A percentile compares a stretch with the other conserved stretches of the same genome.
These are phyloP conservation scores for Onychomys leucogaster DNA, from an alignment of 2,797 vertebrate species.

Conservation along the genomic window DNA sequence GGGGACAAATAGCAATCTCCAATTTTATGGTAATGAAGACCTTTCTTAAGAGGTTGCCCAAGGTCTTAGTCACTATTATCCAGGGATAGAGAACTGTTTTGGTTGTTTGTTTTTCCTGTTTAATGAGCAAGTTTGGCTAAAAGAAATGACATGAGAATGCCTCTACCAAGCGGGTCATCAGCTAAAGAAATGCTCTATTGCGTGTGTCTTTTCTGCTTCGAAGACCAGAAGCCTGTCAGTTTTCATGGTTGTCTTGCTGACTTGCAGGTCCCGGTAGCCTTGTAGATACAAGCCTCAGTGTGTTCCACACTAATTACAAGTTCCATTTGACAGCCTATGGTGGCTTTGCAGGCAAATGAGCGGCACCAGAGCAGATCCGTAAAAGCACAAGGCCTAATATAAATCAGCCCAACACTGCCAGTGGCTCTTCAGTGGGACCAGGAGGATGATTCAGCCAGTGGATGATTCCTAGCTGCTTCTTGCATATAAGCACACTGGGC, in stretches of 20 bases:
- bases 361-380: constrained; percentile 15
- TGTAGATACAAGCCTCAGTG: neutral
- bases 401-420: constrained; percentile 68
- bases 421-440: constrained; percentile 67
- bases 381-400: constrained; percentile 48
- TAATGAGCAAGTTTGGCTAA: neutral
- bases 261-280: neutral
- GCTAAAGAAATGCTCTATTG: neutral
- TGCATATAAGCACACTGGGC: constrained; percentile 78
- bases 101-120: neutral
- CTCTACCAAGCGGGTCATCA: neutral
- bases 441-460: constrained; percentile 72
- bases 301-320: constrained; percentile 48
- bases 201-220: neutral
- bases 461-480: constrained; percentile 77
- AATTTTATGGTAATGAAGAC: neutral
- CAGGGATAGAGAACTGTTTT: neutral
- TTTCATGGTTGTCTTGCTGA: neutral
- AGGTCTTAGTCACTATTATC: neutral
- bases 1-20: neutral
- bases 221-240: constrained; percentile 1
- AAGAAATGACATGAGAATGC: neutral
- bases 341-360: constrained; percentile 41
- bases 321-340: constrained; percentile 25
- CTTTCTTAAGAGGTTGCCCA: neutral